phyloP scores from a whole-genome alignment of 2,113 vertebrate genomes.

The Phaetusa simplex region DNA sequence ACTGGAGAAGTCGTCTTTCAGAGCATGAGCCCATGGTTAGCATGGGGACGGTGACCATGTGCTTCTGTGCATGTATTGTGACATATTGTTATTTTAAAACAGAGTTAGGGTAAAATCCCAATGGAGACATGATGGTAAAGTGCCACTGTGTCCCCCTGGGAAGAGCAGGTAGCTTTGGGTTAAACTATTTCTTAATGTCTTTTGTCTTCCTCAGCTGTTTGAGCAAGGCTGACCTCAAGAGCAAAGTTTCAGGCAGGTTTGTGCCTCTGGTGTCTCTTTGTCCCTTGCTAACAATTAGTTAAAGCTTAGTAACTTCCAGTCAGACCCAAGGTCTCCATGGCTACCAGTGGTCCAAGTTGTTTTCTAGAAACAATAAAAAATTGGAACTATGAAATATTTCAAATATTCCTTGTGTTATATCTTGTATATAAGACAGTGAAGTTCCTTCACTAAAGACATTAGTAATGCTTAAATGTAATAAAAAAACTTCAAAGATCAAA shows the following conservation, averaged over 20 bases:
- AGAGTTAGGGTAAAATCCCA: background rate
- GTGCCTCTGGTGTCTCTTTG: background rate
- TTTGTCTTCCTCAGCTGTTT: background rate
- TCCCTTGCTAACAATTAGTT: background rate
- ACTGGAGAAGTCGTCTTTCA: background rate
- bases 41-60: fast-evolving
- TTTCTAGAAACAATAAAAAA: background rate
- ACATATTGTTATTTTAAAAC: background rate
- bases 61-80: background rate
- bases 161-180: background rate
- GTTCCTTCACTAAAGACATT: background rate
- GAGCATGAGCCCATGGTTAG: fast-evolving
- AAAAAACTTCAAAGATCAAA: fast-evolving
- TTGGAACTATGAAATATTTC: background rate
- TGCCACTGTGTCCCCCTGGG: background rate
- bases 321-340: background rate
- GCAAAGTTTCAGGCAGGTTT: background rate
- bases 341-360: background rate
- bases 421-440: fast-evolving
- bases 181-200: background rate
- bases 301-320: background rate
- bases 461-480: background rate
- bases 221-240: background rate
- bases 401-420: background rate
- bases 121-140: background rate